Evolutionary conservation across 2,797 vertebrate species (phyloP).

Genomic region (Geotrypetes seraphini): DNA sequence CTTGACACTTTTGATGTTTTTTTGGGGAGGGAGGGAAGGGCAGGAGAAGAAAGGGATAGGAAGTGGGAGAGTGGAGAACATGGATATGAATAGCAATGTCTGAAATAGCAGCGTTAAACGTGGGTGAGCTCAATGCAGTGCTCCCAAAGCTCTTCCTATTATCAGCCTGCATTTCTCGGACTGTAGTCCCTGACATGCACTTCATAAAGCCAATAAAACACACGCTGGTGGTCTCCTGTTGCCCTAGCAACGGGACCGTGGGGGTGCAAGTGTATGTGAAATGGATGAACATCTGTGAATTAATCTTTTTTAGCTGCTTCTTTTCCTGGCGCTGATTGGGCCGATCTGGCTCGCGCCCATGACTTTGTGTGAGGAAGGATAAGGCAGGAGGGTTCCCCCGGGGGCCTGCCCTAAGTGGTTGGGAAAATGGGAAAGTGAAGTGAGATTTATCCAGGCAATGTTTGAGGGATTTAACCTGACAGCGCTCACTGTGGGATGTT

Average conservation of each 20-base stretch:
- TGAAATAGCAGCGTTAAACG: constrained; percentile 53
- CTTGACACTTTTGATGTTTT: background rate
- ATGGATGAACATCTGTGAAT: constrained; percentile 82
- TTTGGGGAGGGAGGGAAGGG: background rate
- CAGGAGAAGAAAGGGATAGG: too few species aligned
- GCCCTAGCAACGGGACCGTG: constrained; percentile 84
- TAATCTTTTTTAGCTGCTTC: constrained; percentile 73
- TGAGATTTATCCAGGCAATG: constrained; percentile 27
- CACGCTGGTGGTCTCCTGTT: constrained; percentile 80
- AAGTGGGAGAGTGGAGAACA: background rate
- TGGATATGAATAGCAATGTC: constrained; percentile 15
- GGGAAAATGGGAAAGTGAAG: constrained; percentile 43
- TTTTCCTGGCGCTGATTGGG: constrained; percentile 51
- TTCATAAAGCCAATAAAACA: constrained; percentile 84
- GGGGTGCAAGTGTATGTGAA: constrained; percentile 77
- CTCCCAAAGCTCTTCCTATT: constrained; percentile 48
- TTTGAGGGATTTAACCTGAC: constrained; percentile 34
- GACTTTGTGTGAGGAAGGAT: constrained; percentile 40
- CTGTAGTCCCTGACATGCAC: constrained; percentile 65
- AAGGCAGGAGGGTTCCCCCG: constrained; percentile 41
- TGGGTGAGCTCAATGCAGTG: constrained; percentile 57
- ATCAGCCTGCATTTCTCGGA: constrained; percentile 57
- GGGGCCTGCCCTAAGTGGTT: constrained; percentile 37
- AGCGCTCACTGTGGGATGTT: constrained; percentile 24
- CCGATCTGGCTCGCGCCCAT: constrained; percentile 39